Base-by-base conservation (phyloP, 2,797 vertebrate genomes). In the Apogon hyalosoma region DNA sequence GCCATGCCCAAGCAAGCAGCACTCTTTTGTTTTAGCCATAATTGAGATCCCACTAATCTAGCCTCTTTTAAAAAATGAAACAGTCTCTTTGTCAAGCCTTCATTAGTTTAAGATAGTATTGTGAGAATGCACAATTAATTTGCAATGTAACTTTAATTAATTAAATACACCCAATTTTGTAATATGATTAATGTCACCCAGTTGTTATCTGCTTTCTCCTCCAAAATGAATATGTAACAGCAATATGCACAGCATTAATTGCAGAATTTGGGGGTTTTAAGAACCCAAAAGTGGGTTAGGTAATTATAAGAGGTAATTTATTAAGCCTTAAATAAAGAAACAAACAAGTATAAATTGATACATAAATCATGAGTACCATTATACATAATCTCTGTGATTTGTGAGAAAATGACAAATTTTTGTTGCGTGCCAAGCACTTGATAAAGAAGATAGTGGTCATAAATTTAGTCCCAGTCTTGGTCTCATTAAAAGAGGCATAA, bases 361-460 rank as follows among this genome's bases (percentile, higher is more conserved):
- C 93, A 97, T 97, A 98, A 97, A 98, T 98, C 97, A 96, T 93
- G 92, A 83, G 86, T 88, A 92, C 91, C 91, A 93, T 94, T 94
- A 94, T 87, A 92, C 93, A 92, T 93, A 96, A 96, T 96, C 94
- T 94, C 85, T 85, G 91, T 87, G 94, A 94, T 95, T 95, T 93
- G 88, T 91, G 86, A 92, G 94, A 94, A 96, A 95, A 96, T 96
- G 96, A 98, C 94, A 95, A 96, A 98, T 97, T 94, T 95, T 87
- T 93, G 90, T 95, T 95, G 95, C 93, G 90, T 93, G 90, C 92
- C 80, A 73, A 89, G 84, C 62, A 93, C 93, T 93, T 92, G 97
- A 98, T 98, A 96, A 95, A 95, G 93, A 92, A 95, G 96, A 97
- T 98, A 97, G 95, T 94, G 93, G 94, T 94, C 95, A 96, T 97